Conservation (phyloP, 53 echinoderm and acorn worm genomes). For the Glandiceps talaboti region DNA sequence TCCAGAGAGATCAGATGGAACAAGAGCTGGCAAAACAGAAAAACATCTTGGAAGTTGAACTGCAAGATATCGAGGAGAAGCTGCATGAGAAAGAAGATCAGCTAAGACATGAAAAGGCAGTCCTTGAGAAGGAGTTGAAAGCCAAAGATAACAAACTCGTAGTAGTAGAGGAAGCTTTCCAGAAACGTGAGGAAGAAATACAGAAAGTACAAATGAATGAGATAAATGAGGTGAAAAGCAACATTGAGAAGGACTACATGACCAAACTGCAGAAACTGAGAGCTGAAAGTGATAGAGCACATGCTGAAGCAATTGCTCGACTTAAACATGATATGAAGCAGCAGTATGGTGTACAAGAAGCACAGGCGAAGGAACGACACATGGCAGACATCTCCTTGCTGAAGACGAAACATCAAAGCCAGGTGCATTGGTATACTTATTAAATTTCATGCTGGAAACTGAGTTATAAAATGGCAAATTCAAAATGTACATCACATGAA, state of each 20-base stretch:
- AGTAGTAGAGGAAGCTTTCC: neutral
- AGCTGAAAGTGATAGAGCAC: constrained; percentile 69
- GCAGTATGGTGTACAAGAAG: constrained; percentile 48
- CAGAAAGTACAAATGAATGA: neutral
- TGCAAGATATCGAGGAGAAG: constrained; percentile 77
- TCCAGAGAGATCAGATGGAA: constrained; percentile 82
- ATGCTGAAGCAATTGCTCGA: constrained; percentile 74
- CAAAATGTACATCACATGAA: too few relatives aligned
- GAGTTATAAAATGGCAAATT: too few relatives aligned
- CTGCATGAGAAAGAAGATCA: constrained; percentile 61
- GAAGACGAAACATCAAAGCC: constrained; percentile 79
- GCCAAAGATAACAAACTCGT: constrained; percentile 45
- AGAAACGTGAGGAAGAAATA: too few relatives aligned
- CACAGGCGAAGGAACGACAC: constrained; percentile 45
- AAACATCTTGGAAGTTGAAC: constrained; percentile 64
- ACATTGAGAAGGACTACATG: constrained; percentile 42
- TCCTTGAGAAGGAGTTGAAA: constrained; percentile 62
- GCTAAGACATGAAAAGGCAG: constrained; percentile 57
- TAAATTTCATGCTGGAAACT: constrained; percentile 9
- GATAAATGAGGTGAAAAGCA: constrained; percentile 1
- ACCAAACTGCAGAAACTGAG: constrained; percentile 58
- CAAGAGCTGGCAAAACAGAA: constrained; percentile 95
- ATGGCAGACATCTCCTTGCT: constrained; percentile 67
- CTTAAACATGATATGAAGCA: constrained; percentile 58
- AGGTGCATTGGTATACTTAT: constrained; percentile 98